These are phyloP conservation scores for Eudemis profundana DNA, from an alignment of 2,888 invertebrate species.

Conservation along the genomic window DNA sequence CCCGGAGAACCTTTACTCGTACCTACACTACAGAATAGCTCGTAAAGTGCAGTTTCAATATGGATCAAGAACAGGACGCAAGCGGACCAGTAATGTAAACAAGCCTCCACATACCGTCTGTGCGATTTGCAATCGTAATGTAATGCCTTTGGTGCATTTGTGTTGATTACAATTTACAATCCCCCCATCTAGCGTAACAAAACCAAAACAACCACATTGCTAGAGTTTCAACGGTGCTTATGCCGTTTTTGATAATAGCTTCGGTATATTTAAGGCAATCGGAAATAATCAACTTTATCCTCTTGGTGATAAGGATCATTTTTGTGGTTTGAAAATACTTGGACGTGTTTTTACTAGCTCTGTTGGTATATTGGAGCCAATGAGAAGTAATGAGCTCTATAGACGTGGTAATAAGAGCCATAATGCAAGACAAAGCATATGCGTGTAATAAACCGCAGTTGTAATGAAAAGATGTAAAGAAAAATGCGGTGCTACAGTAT, in stretches of 20 bases:
- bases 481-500: too few species aligned
- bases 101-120: conserved; percentile 47
- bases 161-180: conserved; percentile 57
- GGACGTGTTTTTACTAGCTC: too few species aligned
- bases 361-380: too few species aligned
- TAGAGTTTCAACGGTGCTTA: background rate
- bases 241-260: background rate
- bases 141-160: conserved; percentile 47
- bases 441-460: too few species aligned
- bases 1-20: background rate
- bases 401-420: too few species aligned
- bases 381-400: too few species aligned
- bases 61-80: conserved; percentile 22
- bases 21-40: background rate
- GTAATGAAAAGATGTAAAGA: too few species aligned
- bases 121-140: conserved; percentile 46
- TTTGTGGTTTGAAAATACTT: background rate
- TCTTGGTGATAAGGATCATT: background rate
- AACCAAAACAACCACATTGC: background rate
- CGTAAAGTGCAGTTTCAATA: conserved; percentile 4
- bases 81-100: conserved; percentile 48
- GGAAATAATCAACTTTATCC: background rate
- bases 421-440: too few species aligned
- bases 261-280: background rate
- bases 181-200: conserved; percentile 37